These are phyloP conservation scores for Epiblema foenella DNA, from an alignment of 2,888 invertebrate species.

Conservation along the genomic window DNA sequence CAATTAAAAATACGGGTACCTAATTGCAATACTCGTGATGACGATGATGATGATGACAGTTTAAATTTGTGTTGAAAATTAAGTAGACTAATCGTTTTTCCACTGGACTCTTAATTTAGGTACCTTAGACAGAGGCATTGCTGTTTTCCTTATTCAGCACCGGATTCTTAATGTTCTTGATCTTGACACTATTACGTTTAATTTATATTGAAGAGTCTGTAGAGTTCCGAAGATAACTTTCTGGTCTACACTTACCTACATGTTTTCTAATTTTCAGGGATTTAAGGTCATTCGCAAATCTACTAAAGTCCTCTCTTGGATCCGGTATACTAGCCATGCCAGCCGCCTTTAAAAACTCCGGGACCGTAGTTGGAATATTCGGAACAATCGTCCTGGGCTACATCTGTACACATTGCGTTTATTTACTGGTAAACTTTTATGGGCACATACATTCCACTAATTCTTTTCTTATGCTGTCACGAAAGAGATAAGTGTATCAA, in stretches of 20 bases:
- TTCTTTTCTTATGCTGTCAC: background rate
- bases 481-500: background rate
- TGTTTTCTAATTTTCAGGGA: slow-evolving; percentile 85
- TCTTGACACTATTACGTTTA: background rate
- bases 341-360: slow-evolving; percentile 93
- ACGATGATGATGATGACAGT: too few species aligned
- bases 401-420: slow-evolving; percentile 97
- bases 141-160: background rate
- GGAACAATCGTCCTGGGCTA: slow-evolving; percentile 93
- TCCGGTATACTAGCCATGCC: slow-evolving; percentile 97
- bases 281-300: slow-evolving; percentile 93
- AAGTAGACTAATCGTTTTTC: too few species aligned
- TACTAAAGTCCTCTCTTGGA: slow-evolving; percentile 97
- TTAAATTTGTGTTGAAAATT: too few species aligned
- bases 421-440: slow-evolving; percentile 89
- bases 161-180: background rate
- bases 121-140: background rate
- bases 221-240: background rate
- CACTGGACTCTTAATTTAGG: too few species aligned
- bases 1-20: too few species aligned
- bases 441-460: background rate
- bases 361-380: slow-evolving; percentile 90
- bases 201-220: background rate
- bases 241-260: background rate
- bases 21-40: too few species aligned